phyloP scores from a whole-genome alignment of 2,797 vertebrate species.

The Menidia menidia region DNA sequence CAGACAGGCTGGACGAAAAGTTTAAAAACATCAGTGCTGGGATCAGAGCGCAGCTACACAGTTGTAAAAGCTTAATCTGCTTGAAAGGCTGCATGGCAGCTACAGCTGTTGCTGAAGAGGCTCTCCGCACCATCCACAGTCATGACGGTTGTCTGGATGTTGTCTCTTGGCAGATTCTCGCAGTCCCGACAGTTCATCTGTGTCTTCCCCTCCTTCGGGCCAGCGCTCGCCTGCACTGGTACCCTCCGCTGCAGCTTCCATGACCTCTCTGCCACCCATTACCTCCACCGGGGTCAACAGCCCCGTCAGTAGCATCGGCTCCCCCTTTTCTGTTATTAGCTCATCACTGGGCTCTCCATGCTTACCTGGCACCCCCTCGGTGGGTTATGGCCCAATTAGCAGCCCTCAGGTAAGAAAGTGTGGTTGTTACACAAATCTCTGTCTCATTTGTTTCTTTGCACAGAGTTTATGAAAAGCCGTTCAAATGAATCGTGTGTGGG shows the following conservation, averaged over 20 bases:
- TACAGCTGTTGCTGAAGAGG: no score
- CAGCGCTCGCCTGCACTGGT: slow-evolving; percentile 84
- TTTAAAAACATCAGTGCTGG: not conserved
- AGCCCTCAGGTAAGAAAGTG: slow-evolving; percentile 88
- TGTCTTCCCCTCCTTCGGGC: slow-evolving; percentile 85
- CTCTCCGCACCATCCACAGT: no score
- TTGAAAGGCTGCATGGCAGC: not conserved
- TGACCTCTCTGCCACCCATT: slow-evolving; percentile 81
- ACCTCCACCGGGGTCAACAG: slow-evolving; percentile 80
- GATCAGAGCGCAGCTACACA: not conserved
- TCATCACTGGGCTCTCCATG: slow-evolving; percentile 92
- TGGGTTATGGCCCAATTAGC: slow-evolving; percentile 93
- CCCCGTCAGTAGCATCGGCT: slow-evolving; percentile 88
- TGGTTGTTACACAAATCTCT: not conserved
- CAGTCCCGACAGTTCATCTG: slow-evolving; percentile 92
- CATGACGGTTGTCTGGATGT: not conserved
- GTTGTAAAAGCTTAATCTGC: not conserved
- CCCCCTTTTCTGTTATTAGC: slow-evolving; percentile 93
- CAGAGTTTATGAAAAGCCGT: not conserved
- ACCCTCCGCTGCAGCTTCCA: slow-evolving; percentile 77
- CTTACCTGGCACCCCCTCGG: slow-evolving; percentile 89
- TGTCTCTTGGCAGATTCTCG: slow-evolving; percentile 82
- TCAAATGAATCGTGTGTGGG: no score
- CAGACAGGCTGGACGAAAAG: no score
- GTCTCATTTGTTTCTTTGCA: not conserved